Evolutionary conservation across 2,888 invertebrate species (phyloP).

Genomic region (Ctena decussata): DNA sequence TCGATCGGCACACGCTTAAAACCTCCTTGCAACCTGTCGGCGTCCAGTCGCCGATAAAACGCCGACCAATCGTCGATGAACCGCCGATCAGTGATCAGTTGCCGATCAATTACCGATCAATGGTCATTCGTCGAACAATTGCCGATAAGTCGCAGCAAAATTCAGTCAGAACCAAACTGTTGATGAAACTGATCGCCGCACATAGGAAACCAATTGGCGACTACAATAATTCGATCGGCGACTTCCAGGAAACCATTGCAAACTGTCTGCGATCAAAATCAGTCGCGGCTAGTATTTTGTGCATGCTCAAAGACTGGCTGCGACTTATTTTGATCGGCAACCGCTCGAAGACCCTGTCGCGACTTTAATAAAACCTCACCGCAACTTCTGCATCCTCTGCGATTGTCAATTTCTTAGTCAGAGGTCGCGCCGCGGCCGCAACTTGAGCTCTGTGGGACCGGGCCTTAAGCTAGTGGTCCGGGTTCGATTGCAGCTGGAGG

Average conservation of each 20-base stretch:
- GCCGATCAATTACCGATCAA: background rate
- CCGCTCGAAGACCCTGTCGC: background rate
- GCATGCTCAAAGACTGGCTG: no score
- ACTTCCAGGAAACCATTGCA: background rate
- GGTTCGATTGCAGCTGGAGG: no score
- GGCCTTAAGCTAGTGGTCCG: background rate
- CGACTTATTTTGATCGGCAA: background rate
- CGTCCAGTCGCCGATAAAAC: no score
- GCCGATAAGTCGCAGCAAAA: no score
- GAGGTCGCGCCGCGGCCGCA: background rate
- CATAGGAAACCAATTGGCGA: background rate
- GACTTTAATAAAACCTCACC: background rate
- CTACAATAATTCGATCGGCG: no score
- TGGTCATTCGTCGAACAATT: background rate
- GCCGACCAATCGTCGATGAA: background rate
- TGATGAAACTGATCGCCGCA: background rate
- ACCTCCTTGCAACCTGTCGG: conserved; percentile 2
- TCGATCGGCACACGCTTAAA: background rate
- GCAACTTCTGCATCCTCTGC: background rate
- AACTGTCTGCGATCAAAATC: background rate
- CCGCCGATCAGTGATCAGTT: background rate
- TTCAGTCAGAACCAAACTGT: no score
- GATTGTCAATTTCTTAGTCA: background rate
- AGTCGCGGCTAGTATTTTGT: no score
- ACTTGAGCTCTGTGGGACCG: background rate